Base-by-base conservation (phyloP, 92 coral and sea anemone genomes). In the Paramuricea clavata region DNA sequence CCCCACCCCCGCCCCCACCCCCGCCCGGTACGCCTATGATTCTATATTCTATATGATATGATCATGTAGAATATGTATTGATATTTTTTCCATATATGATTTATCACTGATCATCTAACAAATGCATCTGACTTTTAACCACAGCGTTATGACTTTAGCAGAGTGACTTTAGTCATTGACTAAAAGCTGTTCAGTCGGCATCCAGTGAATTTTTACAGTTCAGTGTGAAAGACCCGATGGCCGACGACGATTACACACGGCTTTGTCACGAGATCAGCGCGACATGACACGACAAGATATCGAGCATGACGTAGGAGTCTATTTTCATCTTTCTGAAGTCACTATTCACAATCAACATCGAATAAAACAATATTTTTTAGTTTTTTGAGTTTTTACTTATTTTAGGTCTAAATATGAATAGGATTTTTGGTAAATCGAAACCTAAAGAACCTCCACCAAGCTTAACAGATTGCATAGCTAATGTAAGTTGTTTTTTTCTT, bases 381-480 rank as follows among this genome's bases (percentile, higher is more conserved):
- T 54, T 54, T 5, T 23, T 23, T 54, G 62, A 8, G 19, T 10
- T 35, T 72, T 72, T 35, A 8, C 32, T 8, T 13, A 23, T 35
- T 15, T 47, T 57, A 75, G 34, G 50, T 17, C 59, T 30, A 68
- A 94, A 94, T 73, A 97, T 97, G 99, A 97, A 97, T 71, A 89
- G 99, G 83, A 89, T 97, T 61, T 97, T 97, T 90, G 99, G 99
- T 25, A 86, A 82, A 77, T 92, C 92, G 87, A 97, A 97, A 50
- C 95, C 99, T 16, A 97, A 97, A 70, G 98, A 93, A 83, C 99
- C 99, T 0, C 98, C 99, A 11, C 99, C 99, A 43, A 94, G 92
- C 85, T 89, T 97, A 12, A 97, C 99, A 77, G 99, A 97, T 87
- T 91, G 94, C 74, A 97, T 97, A 41, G 68, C 99, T 13, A 93